Percentiles rank a stretch among this genome's conserved stretches.
phyloP scores from a whole-genome alignment of 1,140 invertebrate genomes.

The Lordiphosa clarofinis region DNA sequence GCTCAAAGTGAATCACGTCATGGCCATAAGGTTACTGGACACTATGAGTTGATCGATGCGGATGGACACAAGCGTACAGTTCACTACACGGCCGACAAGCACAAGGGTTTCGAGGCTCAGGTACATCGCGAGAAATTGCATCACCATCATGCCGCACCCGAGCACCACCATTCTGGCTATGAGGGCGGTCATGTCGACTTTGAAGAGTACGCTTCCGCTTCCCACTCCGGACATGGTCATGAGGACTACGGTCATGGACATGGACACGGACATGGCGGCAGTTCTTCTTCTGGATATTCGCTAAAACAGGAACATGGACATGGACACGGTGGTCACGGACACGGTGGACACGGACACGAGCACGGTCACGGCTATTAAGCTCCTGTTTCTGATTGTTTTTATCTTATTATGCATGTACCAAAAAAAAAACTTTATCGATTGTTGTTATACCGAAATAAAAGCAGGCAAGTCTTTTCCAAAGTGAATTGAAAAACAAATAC shows the following conservation, averaged over 20 bases:
- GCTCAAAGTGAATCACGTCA: constrained; percentile 55
- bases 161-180: constrained; percentile 55
- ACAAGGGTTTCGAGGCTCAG: constrained; percentile 78
- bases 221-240: constrained; percentile 32
- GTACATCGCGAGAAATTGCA: constrained; percentile 79
- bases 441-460: constrained; percentile 58
- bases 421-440: constrained; percentile 38
- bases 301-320: constrained; percentile 22
- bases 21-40: constrained; percentile 74
- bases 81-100: constrained; percentile 79
- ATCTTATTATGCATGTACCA: constrained; percentile 29
- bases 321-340: constrained; percentile 16
- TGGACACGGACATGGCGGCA: constrained; percentile 29
- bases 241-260: constrained; percentile 40
- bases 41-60: constrained; percentile 79
- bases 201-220: constrained; percentile 44
- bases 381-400: constrained; percentile 21
- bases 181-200: constrained; percentile 59
- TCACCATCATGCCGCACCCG: constrained; percentile 64
- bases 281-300: no score
- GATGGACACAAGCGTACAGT: constrained; percentile 80
- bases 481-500: constrained; percentile 16
- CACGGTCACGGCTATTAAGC: constrained; percentile 43
- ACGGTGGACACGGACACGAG: constrained; percentile 43
- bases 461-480: constrained; percentile 54